phyloP scores from a whole-genome alignment of 1,140 invertebrate genomes.

The Kradibia gibbosae region DNA sequence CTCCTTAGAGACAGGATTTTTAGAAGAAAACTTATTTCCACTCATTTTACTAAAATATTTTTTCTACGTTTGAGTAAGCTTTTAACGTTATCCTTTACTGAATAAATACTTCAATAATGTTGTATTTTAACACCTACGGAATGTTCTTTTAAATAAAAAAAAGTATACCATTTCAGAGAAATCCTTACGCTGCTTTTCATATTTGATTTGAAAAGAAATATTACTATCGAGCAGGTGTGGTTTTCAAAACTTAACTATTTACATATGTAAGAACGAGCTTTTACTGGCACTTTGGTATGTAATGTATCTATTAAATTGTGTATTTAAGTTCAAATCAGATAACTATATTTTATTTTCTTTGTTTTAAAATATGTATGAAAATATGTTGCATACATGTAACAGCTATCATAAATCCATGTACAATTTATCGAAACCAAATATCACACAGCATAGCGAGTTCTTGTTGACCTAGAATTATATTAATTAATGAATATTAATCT shows the following conservation, averaged over 20 bases:
- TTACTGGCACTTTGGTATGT: neutral
- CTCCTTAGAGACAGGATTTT: neutral
- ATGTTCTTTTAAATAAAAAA: neutral
- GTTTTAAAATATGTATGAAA: neutral
- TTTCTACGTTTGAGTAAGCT: neutral
- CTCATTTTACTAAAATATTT: neutral
- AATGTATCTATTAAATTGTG: neutral
- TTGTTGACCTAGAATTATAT: constrained; percentile 3
- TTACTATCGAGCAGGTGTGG: neutral
- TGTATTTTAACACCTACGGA: neutral
- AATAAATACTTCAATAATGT: neutral
- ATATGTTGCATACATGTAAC: too few species aligned
- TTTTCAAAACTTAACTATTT: neutral
- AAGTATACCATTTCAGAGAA: neutral
- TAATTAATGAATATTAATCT: neutral
- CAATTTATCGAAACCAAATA: neutral
- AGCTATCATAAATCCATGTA: neutral
- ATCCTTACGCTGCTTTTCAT: neutral
- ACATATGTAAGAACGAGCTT: neutral
- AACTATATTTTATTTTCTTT: neutral
- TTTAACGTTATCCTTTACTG: neutral
- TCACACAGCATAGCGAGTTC: neutral
- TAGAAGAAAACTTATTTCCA: neutral
- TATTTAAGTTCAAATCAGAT: neutral
- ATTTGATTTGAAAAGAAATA: neutral